phyloP scores from a whole-genome alignment of 2,888 invertebrate genomes.

The Lycaena phlaeas region DNA sequence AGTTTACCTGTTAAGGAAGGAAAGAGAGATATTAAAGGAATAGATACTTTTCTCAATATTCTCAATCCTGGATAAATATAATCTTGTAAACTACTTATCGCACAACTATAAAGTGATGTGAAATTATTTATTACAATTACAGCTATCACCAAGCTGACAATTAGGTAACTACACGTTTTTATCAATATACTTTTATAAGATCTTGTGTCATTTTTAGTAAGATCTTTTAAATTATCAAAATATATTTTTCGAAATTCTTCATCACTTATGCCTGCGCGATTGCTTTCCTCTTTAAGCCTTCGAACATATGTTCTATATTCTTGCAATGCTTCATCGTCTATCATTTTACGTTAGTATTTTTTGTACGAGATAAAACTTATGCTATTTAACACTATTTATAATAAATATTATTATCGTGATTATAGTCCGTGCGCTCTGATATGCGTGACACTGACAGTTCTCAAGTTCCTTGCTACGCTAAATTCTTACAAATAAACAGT shows the following conservation, averaged over 20 bases:
- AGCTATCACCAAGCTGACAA: constrained; percentile 6
- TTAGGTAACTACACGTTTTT: constrained; percentile 5
- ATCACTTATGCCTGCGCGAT: constrained; percentile 73
- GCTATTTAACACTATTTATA: no score
- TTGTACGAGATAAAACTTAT: no score
- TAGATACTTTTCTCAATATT: constrained; percentile 78
- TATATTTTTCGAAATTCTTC: constrained; percentile 75
- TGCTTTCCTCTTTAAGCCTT: constrained; percentile 72
- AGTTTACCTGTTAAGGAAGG: constrained; percentile 79
- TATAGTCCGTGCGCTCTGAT: no score
- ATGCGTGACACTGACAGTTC: no score
- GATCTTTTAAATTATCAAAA: constrained; percentile 49
- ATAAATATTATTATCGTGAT: no score
- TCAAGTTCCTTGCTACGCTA: no score
- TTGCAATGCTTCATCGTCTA: constrained; percentile 29
- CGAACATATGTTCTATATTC: constrained; percentile 71
- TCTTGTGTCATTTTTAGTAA: constrained; percentile 28
- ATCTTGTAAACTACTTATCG: constrained; percentile 82
- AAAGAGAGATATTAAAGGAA: constrained; percentile 83
- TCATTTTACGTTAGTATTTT: no score
- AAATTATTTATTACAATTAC: constrained; percentile 58
- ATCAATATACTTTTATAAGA: constrained; percentile 16
- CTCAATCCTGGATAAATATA: constrained; percentile 87
- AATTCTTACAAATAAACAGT: no score
- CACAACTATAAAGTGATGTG: constrained; percentile 76